Evolutionary conservation across 2,797 vertebrate genomes (phyloP).

Genomic region (Hippopotamyrus pictus): DNA sequence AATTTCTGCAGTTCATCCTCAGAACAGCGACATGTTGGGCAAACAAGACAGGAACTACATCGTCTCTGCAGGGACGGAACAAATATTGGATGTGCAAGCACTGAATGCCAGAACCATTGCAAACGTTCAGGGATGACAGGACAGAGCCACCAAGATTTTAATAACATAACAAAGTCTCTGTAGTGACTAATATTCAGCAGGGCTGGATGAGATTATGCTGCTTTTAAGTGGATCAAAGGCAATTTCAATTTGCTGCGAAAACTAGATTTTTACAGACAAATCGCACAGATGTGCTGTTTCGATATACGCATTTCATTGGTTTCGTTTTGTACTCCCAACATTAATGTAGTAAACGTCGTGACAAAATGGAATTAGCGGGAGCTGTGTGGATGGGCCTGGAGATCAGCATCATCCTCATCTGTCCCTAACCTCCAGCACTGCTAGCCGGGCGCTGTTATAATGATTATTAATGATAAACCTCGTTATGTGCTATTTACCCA

Average conservation of each 20-base stretch:
- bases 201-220: neutral
- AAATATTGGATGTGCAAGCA: neutral
- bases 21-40: neutral
- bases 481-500: neutral
- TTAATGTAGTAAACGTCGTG: neutral
- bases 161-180: neutral
- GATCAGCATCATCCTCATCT: neutral
- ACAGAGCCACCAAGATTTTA: neutral
- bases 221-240: constrained; percentile 14
- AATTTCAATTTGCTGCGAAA: neutral
- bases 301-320: neutral
- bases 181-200: neutral
- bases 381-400: neutral
- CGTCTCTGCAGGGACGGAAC: neutral
- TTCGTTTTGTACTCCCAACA: neutral
- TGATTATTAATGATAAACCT: neutral
- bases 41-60: neutral
- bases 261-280: constrained; percentile 1
- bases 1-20: neutral
- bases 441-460: neutral
- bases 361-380: neutral
- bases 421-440: neutral
- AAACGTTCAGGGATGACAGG: neutral
- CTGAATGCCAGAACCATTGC: neutral
- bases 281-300: neutral